These are phyloP conservation scores for Aythya baeri DNA, from an alignment of 2,113 vertebrate species.

Conservation along the genomic window DNA sequence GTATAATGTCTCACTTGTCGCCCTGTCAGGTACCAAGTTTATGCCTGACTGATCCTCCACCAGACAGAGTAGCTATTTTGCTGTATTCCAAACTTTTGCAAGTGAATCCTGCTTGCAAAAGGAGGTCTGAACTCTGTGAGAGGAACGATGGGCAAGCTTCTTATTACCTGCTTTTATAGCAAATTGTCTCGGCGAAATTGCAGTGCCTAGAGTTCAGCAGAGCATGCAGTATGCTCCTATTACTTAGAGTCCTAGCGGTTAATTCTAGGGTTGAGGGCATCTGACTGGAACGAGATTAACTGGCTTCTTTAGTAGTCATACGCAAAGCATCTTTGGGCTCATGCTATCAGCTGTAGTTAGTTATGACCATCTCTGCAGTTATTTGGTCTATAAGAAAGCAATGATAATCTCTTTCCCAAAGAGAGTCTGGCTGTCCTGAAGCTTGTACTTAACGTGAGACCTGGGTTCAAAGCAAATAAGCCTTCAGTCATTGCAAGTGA, in stretches of 20 bases:
- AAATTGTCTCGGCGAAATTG: not conserved
- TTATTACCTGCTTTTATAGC: not conserved
- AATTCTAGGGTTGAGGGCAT: not conserved
- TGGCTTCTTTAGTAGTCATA: not conserved
- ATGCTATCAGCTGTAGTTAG: not conserved
- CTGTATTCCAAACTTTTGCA: not conserved
- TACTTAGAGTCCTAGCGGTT: not conserved
- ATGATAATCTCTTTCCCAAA: not conserved
- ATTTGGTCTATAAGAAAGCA: not conserved
- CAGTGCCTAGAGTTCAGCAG: not conserved
- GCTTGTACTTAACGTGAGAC: not conserved
- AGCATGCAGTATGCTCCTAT: not conserved
- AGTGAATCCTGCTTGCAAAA: not conserved
- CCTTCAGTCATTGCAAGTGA: not conserved
- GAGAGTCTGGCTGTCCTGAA: not conserved
- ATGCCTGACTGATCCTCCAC: not conserved
- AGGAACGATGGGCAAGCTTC: not conserved
- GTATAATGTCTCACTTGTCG: not conserved
- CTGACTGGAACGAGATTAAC: not conserved
- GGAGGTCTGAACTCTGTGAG: not conserved
- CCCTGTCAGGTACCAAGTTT: not conserved
- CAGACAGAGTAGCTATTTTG: not conserved
- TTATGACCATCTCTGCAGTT: not conserved
- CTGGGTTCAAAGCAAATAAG: constrained; percentile 29
- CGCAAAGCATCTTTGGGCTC: not conserved